Evolutionary conservation across 2,888 invertebrate species (phyloP).

Genomic region (Dynastes grantii): DNA sequence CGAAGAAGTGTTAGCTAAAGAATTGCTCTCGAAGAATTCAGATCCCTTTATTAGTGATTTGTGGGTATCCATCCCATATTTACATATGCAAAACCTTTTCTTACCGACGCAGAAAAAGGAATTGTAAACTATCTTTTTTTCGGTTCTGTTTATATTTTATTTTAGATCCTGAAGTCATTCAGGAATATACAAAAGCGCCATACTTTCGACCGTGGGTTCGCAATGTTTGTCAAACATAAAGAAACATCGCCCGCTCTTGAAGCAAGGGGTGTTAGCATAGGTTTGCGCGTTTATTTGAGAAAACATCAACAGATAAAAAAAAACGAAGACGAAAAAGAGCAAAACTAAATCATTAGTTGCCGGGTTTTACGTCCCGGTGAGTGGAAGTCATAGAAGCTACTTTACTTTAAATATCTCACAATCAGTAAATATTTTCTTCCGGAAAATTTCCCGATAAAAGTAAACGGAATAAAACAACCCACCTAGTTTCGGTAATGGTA

Average conservation of each 20-base stretch:
- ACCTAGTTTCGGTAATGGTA: too few species aligned
- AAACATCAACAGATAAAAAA: constrained; percentile 5
- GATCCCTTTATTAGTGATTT: too few species aligned
- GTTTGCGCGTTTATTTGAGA: constrained; percentile 16
- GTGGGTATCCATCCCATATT: too few species aligned
- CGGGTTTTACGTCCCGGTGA: not conserved
- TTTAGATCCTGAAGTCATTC: not conserved
- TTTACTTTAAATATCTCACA: not conserved
- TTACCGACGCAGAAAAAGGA: not conserved
- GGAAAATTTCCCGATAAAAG: not conserved
- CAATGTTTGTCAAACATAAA: constrained; percentile 17
- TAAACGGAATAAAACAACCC: too few species aligned
- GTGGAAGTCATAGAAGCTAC: not conserved
- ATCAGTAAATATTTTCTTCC: not conserved
- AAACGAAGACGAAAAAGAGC: too few species aligned
- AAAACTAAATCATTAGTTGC: not conserved
- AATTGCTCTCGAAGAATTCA: too few species aligned
- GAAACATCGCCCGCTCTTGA: not conserved
- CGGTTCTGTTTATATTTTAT: not conserved
- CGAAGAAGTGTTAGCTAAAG: too few species aligned
- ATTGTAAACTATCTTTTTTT: not conserved
- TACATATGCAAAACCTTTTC: too few species aligned
- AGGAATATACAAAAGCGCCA: not conserved
- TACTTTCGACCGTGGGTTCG: not conserved
- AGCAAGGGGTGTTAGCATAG: not conserved